Conservation (phyloP, 2,797 vertebrate species). For the Pseudocheirus occidentalis region DNA sequence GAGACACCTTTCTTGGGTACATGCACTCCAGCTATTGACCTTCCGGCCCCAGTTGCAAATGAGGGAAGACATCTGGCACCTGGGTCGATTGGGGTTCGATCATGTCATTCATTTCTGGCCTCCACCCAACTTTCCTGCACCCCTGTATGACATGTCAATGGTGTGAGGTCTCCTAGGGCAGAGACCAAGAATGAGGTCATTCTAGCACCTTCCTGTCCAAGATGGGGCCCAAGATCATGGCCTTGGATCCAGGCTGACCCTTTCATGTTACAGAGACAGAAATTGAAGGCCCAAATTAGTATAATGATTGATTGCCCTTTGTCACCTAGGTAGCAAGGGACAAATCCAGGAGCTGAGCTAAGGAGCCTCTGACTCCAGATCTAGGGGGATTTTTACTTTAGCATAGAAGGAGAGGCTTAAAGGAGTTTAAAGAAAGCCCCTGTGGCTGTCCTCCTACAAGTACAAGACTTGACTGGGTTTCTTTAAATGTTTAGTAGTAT, state of each 20-base stretch:
- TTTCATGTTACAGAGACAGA: no score
- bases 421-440: neutral
- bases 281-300: neutral
- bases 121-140: neutral
- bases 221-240: neutral
- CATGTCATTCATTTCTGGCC: neutral
- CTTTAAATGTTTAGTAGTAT: neutral
- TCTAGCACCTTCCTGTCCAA: neutral
- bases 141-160: neutral
- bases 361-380: neutral
- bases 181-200: neutral
- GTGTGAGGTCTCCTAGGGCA: neutral
- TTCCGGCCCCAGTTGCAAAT: constrained; percentile 31
- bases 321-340: neutral
- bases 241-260: no score
- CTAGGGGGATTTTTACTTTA: neutral
- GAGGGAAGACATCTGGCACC: neutral
- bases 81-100: neutral
- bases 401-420: neutral
- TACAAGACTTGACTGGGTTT: neutral
- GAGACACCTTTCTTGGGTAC: constrained; percentile 41
- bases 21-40: neutral
- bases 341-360: neutral
- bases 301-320: neutral
- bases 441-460: neutral